Conservation (phyloP, 2,113 vertebrate species). For the Pao palembangensis region DNA sequence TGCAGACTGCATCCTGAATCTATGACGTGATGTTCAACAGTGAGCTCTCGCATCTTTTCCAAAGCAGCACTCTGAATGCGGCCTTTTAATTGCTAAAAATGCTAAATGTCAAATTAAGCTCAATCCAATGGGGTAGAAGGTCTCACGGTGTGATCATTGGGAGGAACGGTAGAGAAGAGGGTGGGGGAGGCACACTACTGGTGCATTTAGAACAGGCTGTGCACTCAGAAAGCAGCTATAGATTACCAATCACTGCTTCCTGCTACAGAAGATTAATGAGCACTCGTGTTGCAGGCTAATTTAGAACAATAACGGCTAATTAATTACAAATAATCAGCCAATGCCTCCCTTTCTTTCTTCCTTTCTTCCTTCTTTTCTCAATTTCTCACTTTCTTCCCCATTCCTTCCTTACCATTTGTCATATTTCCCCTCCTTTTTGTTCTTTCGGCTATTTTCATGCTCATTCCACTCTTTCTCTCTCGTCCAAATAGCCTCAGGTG, state of each 20-base stretch:
- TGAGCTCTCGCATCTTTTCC: constrained; percentile 51
- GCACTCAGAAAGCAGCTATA: constrained; percentile 81
- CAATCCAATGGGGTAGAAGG: constrained; percentile 76
- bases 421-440: constrained; percentile 39
- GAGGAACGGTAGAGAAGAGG: constrained; percentile 16
- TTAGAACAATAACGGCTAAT: constrained; percentile 97
- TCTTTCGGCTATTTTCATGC: constrained; percentile 31
- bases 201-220: constrained; percentile 76
- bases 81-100: constrained; percentile 78
- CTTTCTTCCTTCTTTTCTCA: constrained; percentile 49
- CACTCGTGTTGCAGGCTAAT: constrained; percentile 90
- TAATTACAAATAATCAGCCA: constrained; percentile 94
- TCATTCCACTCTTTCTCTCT: constrained; percentile 47
- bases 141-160: constrained; percentile 75
- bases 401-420: constrained; percentile 27
- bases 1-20: constrained; percentile 57
- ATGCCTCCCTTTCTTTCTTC: constrained; percentile 70
- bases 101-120: constrained; percentile 82
- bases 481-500: constrained; percentile 78
- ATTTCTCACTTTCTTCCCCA: constrained; percentile 41
- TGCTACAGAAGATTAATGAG: constrained; percentile 89
- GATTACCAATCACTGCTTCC: constrained; percentile 91
- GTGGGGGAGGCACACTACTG: constrained; percentile 57
- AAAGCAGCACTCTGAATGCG: constrained; percentile 56
- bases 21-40: constrained; percentile 54